Base-by-base conservation (phyloP, 2,797 vertebrate species). In the Bovichtus variegatus region DNA sequence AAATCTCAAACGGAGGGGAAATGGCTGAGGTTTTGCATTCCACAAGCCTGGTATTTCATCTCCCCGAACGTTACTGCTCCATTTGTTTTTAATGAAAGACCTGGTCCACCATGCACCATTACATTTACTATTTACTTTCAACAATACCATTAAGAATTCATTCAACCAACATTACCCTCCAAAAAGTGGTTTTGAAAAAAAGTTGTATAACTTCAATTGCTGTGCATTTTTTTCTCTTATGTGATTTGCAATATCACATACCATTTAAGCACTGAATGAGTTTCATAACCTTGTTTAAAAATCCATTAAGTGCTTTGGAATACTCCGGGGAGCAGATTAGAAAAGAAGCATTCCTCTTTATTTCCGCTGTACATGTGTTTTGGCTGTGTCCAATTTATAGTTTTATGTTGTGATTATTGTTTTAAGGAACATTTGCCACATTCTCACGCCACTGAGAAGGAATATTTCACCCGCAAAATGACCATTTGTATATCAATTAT, bases 1-100 rank as follows among this genome's bases (percentile, higher is more conserved):
- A 83, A 87, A 86, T 84, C 85, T 82, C 86, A 88, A 85, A 82
- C 21, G 54, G 82, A 83, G 67, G 61, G 78, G 69, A 90, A 91
- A 87, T 74, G 89, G 81, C 83, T 89, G 88, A 91, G 90, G 86
- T 90, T 89, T 87, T 72, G 64, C 90, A 91, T 91, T 92, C 92
- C 90, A 73, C 64, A 9, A 60, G 87, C 78, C 73, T 81, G 82
- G 71, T 76, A 65, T 83, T 90, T 90, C 79, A 87, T 86, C 85
- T 75, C 85, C 71, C 73, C 13, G 58, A 84, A 68, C 57, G 64
- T 83, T 83, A 64, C 83, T 82, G 87, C 83, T 87, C 74, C 85
- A 86, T 82, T 92, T 90, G 73, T 83, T 89, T 80, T 78, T 72
- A 81, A 87, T 90, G 72, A 89, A 85, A 84, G 89, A 84, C 78